Conservation (phyloP, 2,888 invertebrate species). For the Drosophila villosipedis region DNA sequence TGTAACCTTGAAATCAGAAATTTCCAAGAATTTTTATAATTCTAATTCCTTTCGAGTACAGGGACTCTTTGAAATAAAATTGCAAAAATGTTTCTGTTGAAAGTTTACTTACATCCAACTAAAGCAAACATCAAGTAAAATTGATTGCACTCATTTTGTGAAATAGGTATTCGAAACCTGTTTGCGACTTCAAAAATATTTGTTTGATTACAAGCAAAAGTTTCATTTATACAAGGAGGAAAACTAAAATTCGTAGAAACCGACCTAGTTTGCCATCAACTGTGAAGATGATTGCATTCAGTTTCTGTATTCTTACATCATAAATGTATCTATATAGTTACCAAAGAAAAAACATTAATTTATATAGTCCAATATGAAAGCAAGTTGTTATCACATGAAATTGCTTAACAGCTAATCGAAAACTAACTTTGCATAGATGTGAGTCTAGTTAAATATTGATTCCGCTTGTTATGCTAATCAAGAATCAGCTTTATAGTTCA, state of each 20-base stretch:
- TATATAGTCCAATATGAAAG: background rate
- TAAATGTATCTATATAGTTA: background rate
- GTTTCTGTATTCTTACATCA: background rate
- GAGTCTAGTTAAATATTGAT: slow-evolving; percentile 38
- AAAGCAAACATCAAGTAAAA: slow-evolving; percentile 3
- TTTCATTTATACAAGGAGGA: background rate
- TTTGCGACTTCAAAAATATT: background rate
- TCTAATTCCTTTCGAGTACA: slow-evolving; percentile 8
- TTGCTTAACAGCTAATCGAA: slow-evolving; percentile 1
- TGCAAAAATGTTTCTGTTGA: slow-evolving; percentile 13
- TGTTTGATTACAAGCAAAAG: background rate
- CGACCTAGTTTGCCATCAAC: background rate
- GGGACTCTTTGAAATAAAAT: slow-evolving; percentile 3
- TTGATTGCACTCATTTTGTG: slow-evolving; percentile 15
- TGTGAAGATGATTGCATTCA: background rate
- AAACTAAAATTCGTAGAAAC: background rate
- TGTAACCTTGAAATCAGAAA: no score
- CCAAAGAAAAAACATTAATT: background rate
- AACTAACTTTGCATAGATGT: slow-evolving; percentile 33
- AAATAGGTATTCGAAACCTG: background rate
- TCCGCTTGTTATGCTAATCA: slow-evolving; percentile 50
- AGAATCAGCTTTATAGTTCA: slow-evolving; percentile 30
- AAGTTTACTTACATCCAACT: background rate
- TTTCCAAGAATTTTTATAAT: slow-evolving; percentile 4
- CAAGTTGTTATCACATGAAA: slow-evolving; percentile 20